A percentile compares a stretch with the other conserved stretches of the same genome.
These are phyloP conservation scores for Hemitrygon akajei DNA, from an alignment of 2,797 vertebrate species.

Conservation along the genomic window DNA sequence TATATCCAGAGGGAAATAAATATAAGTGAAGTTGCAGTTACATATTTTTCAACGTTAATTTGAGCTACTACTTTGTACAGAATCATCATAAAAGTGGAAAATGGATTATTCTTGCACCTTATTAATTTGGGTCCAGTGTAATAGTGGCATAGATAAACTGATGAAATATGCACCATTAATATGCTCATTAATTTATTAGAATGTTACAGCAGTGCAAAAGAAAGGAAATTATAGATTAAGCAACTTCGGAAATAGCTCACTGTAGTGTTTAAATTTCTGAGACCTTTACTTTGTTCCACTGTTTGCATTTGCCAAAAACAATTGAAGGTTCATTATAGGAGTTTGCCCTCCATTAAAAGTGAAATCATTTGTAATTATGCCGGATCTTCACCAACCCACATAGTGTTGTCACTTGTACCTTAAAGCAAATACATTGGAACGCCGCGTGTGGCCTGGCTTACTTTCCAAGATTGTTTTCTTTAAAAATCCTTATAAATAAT, in stretches of 20 bases:
- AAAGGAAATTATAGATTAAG: not conserved
- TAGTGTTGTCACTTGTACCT: not conserved
- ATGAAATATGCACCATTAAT: not conserved
- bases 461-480: not conserved
- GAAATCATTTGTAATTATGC: not conserved
- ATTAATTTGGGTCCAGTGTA: not conserved
- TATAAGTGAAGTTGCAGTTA: not conserved
- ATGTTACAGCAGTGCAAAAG: not conserved
- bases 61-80: not conserved
- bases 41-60: not conserved
- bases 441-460: not conserved
- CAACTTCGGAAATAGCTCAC: not conserved
- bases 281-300: not conserved
- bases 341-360: not conserved
- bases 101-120: not conserved
- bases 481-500: not conserved
- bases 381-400: not conserved
- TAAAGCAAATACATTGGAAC: not conserved
- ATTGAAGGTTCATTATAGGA: not conserved
- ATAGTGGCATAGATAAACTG: not conserved
- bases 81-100: not conserved
- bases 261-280: not conserved
- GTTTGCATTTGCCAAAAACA: not conserved
- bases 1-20: not conserved
- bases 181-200: not conserved